A percentile compares a stretch with the other conserved stretches of the same genome.
Conservation (phyloP, 2,113 vertebrate species). For the Myrmecobius fasciatus region DNA sequence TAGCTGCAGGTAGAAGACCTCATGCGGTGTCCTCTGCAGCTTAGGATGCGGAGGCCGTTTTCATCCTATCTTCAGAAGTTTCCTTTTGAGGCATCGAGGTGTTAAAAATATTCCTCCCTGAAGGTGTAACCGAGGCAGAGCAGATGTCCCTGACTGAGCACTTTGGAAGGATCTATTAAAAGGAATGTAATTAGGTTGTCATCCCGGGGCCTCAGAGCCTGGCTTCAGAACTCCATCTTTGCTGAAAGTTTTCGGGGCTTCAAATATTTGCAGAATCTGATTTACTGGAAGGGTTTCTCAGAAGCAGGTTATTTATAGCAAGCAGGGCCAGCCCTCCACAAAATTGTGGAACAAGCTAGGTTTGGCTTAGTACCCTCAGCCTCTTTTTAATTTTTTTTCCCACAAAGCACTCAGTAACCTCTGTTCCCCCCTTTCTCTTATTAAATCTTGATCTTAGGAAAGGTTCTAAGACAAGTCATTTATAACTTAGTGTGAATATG, state of each 20-base stretch:
- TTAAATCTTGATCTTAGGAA: slow-evolving; percentile 16
- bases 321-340: slow-evolving; percentile 39
- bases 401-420: neutral
- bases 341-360: slow-evolving; percentile 19
- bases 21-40: slow-evolving; percentile 54
- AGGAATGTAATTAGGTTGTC: slow-evolving; percentile 85
- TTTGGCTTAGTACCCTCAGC: slow-evolving; percentile 29
- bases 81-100: slow-evolving; percentile 76
- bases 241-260: slow-evolving; percentile 75
- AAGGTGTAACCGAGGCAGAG: slow-evolving; percentile 79
- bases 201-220: slow-evolving; percentile 80
- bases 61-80: slow-evolving; percentile 76
- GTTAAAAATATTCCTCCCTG: slow-evolving; percentile 83
- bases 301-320: slow-evolving; percentile 39
- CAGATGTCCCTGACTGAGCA: slow-evolving; percentile 87
- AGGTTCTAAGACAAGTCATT: neutral
- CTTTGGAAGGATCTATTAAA: slow-evolving; percentile 86
- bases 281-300: slow-evolving; percentile 58
- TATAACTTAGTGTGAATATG: neutral
- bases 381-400: neutral
- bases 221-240: slow-evolving; percentile 70
- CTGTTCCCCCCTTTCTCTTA: neutral
- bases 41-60: slow-evolving; percentile 67
- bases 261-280: slow-evolving; percentile 66
- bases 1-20: slow-evolving; percentile 13